Conservation (phyloP, 2,888 invertebrate genomes). For the Sarcophaga carnaria region DNA sequence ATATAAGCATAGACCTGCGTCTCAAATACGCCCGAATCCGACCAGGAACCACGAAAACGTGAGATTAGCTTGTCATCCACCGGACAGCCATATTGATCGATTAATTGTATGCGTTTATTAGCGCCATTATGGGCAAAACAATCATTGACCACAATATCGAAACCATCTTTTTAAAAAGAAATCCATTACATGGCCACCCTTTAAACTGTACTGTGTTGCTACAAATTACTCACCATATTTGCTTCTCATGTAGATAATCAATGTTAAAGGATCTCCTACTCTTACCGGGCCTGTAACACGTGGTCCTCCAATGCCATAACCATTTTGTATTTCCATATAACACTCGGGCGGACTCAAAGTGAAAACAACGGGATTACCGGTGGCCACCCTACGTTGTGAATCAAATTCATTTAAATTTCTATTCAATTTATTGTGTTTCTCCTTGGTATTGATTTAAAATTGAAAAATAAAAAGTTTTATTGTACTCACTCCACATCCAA, state of each 20-base stretch:
- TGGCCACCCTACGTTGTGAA: constrained; percentile 88
- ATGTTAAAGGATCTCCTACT: constrained; percentile 94
- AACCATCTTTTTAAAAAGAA: constrained; percentile 87
- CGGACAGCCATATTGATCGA: constrained; percentile 96
- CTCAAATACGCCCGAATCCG: constrained; percentile 93
- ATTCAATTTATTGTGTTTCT: constrained; percentile 56
- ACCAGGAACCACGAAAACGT: constrained; percentile 96
- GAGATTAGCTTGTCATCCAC: constrained; percentile 96
- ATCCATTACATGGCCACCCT: background rate
- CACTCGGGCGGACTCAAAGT: constrained; percentile 96
- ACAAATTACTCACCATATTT: constrained; percentile 89
- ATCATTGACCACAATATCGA: constrained; percentile 96
- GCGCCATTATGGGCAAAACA: constrained; percentile 97
- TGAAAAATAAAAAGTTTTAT: background rate
- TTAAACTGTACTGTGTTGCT: background rate
- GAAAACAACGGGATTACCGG: constrained; percentile 96
- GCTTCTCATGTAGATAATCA: constrained; percentile 96
- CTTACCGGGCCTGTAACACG: constrained; percentile 94
- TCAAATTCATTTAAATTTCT: constrained; percentile 67
- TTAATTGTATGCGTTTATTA: constrained; percentile 94
- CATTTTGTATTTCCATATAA: constrained; percentile 97
- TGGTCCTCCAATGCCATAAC: constrained; percentile 93
- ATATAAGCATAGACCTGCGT: constrained; percentile 97
- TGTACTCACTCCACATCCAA: constrained; percentile 94
- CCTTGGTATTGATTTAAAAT: constrained; percentile 45